Evolutionary conservation across 2,797 vertebrate species (phyloP), one percentile per base, ranked within the genome.

Genomic region (Lepus townsendii): DNA sequence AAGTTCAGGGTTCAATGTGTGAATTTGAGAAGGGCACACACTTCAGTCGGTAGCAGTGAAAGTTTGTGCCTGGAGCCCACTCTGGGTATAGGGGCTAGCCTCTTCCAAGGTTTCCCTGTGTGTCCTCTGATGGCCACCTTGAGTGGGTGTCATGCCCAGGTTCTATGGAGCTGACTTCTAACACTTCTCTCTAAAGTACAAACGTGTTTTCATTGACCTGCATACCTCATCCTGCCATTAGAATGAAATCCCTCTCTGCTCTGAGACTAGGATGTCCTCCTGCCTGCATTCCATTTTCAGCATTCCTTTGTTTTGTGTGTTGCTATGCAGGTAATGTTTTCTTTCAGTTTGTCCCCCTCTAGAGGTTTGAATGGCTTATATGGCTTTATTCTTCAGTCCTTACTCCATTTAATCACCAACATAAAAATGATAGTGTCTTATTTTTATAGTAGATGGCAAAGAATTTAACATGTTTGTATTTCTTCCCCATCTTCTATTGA

Each of bases 261-360:
- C 26, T 19, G 22, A 16, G 62, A 62, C 32, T 73, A 69, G 57
- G 19, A 7, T 78, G 5, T 9, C 60, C 35, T 75, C 52, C 7
- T 2, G 9, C 57, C 14, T 24, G 16, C 14, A 30, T 82, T 82
- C 68, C 38, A 27, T 66, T 82, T 82, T 82, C 68, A 52, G 38
- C 30, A 80, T 66, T 84, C 14, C 62, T 91, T 76, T 85, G 82
- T 52, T 85, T 88, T 68, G 22, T 71, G 65, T 54, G 78, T 77
- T 30, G 30, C 50, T 92, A 7, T 26, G 27, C 8, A 3, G 72
- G 38, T 24, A 22, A 52, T 65, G n/a, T 69, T 78, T 86, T 54
- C 66, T 14, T 92, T 72, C 42, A 42, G 26, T 88, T 42, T 42
- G 20, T 47, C 77, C 11, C 27, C 73, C 32, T 71, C 24, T 30